Evolutionary conservation across 2,113 vertebrate species (phyloP), one percentile per base, ranked within the genome.

Genomic region (Percina caprodes): DNA sequence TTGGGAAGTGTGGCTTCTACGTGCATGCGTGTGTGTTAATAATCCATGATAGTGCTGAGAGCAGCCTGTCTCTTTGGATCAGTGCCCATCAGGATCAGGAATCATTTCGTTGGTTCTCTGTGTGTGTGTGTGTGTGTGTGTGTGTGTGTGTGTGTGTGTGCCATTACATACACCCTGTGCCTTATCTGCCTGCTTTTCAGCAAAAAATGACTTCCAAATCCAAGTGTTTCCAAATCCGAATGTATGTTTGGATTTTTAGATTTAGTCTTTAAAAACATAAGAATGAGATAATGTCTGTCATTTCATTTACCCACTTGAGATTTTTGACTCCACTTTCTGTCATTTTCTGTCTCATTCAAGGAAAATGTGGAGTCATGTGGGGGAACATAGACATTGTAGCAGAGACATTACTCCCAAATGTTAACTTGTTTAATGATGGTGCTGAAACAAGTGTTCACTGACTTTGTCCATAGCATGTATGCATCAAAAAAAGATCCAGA

Each of bases 61-160:
- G 88, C 84, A 78, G 82, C 75, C 83, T 89, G 88, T 89, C 85
- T 89, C 66, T 30, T 86, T 91, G 90, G 90, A 92, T 93, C 86
- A 90, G 85, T 88, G 91, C 86, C 90, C 83, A 70, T 93, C 92
- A 93, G 90, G 92, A 93, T 92, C 85, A 91, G 85, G 67, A 86
- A 91, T 91, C 76, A 35, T 79, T 83, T 85, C 6, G n/a, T 85
- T 75, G 72, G 81, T 75, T 79, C 65, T 84, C 80, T 83, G 71
- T 83, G 84, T 58, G 83, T 70, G 65, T 79, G 55, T 86, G 77
- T 76, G 68, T 68, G 71, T 45, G 33, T 77, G 69, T 48, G 65
- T 51, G 70, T 74, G 48, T 67, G 66, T 49, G 63, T 52, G 67
- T 26, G 67, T 13, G 46, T 42, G 55, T 15, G 24, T 60, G 61